Evolutionary conservation across 1,140 invertebrate species (phyloP), one percentile per base, ranked within the genome.

Genomic region (Neelides sp.): DNA sequence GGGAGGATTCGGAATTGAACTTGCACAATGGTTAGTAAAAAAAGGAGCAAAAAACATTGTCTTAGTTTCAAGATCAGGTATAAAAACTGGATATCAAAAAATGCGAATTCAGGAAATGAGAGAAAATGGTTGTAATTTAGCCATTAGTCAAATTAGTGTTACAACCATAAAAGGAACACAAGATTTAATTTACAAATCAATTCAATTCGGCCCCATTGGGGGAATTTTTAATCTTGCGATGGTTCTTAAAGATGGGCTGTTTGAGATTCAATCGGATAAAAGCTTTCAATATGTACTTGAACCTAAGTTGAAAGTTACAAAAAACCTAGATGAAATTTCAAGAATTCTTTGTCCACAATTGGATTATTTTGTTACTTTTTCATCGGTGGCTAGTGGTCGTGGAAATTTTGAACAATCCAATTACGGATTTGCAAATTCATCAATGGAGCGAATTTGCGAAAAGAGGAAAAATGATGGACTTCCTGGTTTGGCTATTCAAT

Each of bases 151-250:
- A 3, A 50, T 62, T 8, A 66, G 77, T 63, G 68, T 69, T 10
- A 55, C 65, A 2, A 66, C 63, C 15, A 15, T 52, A 24, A 62
- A 61, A 2, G 70, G 69, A 37, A 65, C 71, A n/a, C 50, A 54
- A 42, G 51, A 68, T 2, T 68, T 87, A 17, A 44, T 87, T 2
- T 66, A 73, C 43, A 69, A 74, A 27, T 75, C 79, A 1, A 62
- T 59, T 1, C 62, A 69, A 50, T 57, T 79, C 1, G 81, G 74
- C 1, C 77, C 78, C 7, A 70, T 88, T 36, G 80, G 77, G 36
- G 82, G 73, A 15, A 77, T 88, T 24, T 88, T 86, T 64, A 83
- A 88, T 64, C 66, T 87, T 15, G 83, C 84, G 5, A 78, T 78
- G 50, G n/a, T n/a, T n/a, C n/a, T n/a, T n/a, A n/a, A 67, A 13